Evolutionary conservation across 2,113 vertebrate species (phyloP).

Genomic region (Choloepus hoffmanni): DNA sequence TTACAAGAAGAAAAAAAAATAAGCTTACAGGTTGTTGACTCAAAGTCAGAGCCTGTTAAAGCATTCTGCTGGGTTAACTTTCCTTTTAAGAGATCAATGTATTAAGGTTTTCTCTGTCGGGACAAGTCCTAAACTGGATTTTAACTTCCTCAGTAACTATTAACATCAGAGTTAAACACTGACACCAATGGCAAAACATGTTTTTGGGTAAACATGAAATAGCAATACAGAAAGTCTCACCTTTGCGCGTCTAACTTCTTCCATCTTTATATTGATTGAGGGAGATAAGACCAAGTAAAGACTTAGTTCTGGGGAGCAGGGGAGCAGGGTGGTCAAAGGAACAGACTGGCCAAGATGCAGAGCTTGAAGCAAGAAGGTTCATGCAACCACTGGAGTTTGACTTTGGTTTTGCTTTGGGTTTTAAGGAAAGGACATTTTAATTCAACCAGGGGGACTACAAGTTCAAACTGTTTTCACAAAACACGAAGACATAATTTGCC

Average conservation of each 20-base stretch:
- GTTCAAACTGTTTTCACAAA: neutral
- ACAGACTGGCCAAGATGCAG: neutral
- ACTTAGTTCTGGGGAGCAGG: neutral
- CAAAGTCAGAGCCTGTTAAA: neutral
- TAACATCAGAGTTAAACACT: neutral
- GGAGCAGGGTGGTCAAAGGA: neutral
- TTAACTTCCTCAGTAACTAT: neutral
- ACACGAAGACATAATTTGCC: neutral
- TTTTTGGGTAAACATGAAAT: neutral
- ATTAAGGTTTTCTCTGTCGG: neutral
- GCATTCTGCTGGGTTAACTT: neutral
- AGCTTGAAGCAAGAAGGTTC: neutral
- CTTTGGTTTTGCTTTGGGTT: neutral
- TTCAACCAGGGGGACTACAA: neutral
- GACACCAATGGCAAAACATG: neutral
- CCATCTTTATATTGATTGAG: neutral
- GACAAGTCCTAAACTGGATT: neutral
- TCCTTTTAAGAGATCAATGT: neutral
- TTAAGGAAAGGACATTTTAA: neutral
- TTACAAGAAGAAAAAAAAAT: neutral
- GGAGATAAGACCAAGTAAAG: neutral
- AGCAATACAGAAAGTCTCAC: neutral
- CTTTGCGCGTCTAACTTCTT: neutral
- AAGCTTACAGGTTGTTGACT: neutral
- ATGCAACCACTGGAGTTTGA: neutral